These are phyloP conservation scores for Tetrax tetrax DNA, from an alignment of 2,113 vertebrate genomes.

Conservation along the genomic window DNA sequence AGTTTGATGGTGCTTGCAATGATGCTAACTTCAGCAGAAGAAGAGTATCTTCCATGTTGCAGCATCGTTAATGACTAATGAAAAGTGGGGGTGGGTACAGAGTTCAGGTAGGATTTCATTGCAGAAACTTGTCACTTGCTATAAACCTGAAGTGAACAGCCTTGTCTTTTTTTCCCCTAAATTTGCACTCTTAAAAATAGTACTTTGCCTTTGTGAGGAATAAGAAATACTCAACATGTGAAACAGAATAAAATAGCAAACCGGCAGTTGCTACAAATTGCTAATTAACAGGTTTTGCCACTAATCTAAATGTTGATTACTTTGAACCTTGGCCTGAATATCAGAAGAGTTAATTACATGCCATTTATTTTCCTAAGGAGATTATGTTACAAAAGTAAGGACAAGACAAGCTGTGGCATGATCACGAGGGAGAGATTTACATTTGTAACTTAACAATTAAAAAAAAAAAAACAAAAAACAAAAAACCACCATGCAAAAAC, in stretches of 20 bases:
- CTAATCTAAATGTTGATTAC: background rate
- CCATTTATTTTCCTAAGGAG: background rate
- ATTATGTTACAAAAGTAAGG: background rate
- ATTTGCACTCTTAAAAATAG: background rate
- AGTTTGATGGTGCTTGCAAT: background rate
- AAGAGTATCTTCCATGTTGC: background rate
- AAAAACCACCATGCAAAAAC: background rate
- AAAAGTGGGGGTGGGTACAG: background rate
- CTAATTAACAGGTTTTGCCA: background rate
- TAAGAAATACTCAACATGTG: background rate
- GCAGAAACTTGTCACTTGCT: background rate
- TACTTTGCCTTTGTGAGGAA: background rate
- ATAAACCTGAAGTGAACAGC: background rate
- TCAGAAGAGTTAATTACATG: constrained; percentile 1
- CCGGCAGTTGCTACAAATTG: background rate
- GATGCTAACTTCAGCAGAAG: background rate
- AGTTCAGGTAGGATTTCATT: background rate
- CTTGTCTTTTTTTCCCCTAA: background rate
- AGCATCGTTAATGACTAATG: background rate
- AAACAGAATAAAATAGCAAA: background rate
- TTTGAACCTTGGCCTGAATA: constrained; percentile 29
- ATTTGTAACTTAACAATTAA: background rate
- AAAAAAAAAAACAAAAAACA: background rate
- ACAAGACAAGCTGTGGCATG: background rate
- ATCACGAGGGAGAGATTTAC: background rate